Conservation (phyloP, 2,888 invertebrate species). For the Suillia variegata region DNA sequence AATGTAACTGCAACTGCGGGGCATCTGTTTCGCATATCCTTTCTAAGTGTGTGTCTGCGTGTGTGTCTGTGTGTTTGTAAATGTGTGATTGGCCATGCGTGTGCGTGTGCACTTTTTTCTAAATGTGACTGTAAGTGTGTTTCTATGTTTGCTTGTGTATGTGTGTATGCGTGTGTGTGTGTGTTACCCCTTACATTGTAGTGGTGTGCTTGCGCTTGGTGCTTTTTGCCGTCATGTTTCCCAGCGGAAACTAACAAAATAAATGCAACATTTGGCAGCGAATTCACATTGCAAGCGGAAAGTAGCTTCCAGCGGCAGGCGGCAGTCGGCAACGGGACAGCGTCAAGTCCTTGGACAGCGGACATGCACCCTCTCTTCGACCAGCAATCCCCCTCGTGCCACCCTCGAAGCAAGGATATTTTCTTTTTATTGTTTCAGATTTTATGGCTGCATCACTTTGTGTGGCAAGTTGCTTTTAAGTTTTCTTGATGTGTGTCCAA, state of each 20-base stretch:
- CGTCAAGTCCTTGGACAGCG: constrained; percentile 9
- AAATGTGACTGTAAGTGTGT: too few species aligned
- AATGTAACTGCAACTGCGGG: constrained; percentile 26
- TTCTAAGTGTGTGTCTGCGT: constrained; percentile 1
- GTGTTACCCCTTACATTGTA: constrained; percentile 31
- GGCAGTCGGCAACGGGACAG: constrained; percentile 4
- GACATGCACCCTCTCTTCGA: background rate
- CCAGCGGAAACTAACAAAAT: constrained; percentile 48
- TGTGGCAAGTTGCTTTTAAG: constrained; percentile 33
- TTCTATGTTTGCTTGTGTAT: constrained; percentile 17
- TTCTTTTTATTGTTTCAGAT: constrained; percentile 48
- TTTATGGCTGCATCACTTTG: constrained; percentile 51
- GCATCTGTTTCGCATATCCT: constrained; percentile 24
- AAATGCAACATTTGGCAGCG: constrained; percentile 54
- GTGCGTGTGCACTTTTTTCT: too few species aligned
- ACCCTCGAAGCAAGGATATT: constrained; percentile 35
- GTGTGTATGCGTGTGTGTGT: constrained; percentile 26
- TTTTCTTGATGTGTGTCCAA: constrained; percentile 50
- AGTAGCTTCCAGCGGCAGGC: constrained; percentile 34
- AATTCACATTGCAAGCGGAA: constrained; percentile 45
- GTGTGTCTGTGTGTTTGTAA: background rate
- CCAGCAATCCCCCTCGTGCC: too few species aligned
- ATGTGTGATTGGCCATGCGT: constrained; percentile 12
- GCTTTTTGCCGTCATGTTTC: constrained; percentile 24
- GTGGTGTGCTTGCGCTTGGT: constrained; percentile 18